A percentile compares a stretch with the other conserved stretches of the same genome.
phyloP scores from a whole-genome alignment of 2,888 invertebrate species.

The Stenodema calcarata region DNA sequence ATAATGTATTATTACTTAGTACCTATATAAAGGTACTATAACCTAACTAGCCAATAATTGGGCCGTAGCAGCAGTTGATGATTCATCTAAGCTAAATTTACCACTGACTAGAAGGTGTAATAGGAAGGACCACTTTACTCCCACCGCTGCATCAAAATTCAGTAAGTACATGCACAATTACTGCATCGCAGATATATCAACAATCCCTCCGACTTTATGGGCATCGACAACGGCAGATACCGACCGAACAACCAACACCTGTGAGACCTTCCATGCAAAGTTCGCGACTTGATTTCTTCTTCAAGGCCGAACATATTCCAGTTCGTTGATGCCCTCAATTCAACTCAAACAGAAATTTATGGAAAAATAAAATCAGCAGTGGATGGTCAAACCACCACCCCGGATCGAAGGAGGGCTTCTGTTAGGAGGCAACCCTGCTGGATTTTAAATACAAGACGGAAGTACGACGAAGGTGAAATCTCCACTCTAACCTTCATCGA shows the following conservation, averaged over 20 bases:
- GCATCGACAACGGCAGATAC: slow-evolving; percentile 3
- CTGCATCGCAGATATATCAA: not conserved
- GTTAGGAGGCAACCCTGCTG: not conserved
- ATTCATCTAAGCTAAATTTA: too few relatives aligned
- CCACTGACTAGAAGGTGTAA: too few relatives aligned
- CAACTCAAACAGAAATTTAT: not conserved
- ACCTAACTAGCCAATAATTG: too few relatives aligned
- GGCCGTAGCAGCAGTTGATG: too few relatives aligned
- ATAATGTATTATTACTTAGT: not conserved
- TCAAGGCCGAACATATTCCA: not conserved
- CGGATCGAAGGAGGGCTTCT: not conserved
- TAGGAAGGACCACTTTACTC: too few relatives aligned
- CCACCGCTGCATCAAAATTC: not conserved
- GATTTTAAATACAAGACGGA: too few relatives aligned
- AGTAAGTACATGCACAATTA: not conserved
- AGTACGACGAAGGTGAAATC: too few relatives aligned
- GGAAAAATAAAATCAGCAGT: not conserved
- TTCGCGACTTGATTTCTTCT: not conserved
- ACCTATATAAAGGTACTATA: too few relatives aligned
- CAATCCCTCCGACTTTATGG: not conserved
- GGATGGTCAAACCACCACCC: not conserved
- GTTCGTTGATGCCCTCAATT: not conserved
- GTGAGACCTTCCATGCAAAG: not conserved
- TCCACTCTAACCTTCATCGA: too few relatives aligned
- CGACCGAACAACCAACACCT: not conserved